phyloP scores from a whole-genome alignment of 2,113 vertebrate genomes.

The Pristiophorus japonicus region DNA sequence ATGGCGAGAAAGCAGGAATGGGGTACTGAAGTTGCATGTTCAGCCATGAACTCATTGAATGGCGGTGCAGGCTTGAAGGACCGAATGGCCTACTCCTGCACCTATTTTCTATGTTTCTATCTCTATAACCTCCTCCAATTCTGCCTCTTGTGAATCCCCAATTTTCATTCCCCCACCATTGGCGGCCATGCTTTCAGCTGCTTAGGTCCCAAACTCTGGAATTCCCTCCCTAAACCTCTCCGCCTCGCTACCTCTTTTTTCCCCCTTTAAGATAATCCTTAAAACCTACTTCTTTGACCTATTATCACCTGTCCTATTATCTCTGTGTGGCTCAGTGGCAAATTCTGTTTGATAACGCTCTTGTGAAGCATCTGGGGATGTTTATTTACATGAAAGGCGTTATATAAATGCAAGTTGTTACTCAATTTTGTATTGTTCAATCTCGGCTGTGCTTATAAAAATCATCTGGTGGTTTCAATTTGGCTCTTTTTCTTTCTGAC shows the following conservation, averaged over 20 bases:
- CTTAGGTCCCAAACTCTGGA: not conserved
- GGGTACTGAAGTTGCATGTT: too few relatives aligned
- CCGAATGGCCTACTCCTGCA: too few relatives aligned
- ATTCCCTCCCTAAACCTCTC: not conserved
- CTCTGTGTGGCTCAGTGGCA: not conserved
- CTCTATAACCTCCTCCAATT: too few relatives aligned
- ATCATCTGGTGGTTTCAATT: not conserved
- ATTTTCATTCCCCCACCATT: not conserved
- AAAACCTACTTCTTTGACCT: not conserved
- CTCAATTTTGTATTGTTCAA: not conserved
- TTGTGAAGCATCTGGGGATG: not conserved
- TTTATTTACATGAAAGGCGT: not conserved
- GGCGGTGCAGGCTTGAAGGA: too few relatives aligned
- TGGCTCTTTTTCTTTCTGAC: constrained; percentile 40
- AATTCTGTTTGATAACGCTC: not conserved
- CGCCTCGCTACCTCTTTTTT: not conserved
- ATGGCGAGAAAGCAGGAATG: too few relatives aligned
- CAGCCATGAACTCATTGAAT: too few relatives aligned
- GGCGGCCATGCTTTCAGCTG: not conserved
- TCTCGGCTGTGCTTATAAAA: not conserved
- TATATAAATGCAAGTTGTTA: not conserved
- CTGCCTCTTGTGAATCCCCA: not conserved
- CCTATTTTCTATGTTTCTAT: too few relatives aligned
- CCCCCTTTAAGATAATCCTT: not conserved
- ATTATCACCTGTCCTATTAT: not conserved